Evolutionary conservation across 2,797 vertebrate species (phyloP).

Genomic region (Luscinia luscinia): DNA sequence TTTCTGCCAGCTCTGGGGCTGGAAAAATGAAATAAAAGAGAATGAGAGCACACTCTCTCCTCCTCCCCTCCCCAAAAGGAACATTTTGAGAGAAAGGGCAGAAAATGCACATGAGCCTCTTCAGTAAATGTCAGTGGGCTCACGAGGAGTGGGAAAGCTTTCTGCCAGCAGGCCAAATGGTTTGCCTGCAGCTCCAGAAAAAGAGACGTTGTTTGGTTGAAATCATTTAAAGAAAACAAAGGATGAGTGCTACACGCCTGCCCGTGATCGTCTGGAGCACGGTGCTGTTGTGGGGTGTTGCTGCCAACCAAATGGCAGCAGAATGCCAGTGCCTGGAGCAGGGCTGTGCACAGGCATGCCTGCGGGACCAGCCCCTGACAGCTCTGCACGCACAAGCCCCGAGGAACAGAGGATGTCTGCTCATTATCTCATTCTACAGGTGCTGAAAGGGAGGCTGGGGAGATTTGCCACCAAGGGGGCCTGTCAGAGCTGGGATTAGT

Average conservation of each 20-base stretch:
- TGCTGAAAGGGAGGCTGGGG: neutral
- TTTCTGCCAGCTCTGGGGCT: neutral
- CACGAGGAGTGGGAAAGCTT: neutral
- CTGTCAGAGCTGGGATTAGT: neutral
- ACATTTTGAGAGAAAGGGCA: neutral
- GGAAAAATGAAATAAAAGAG: neutral
- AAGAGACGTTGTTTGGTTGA: conserved; percentile 32
- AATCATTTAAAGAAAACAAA: conserved; percentile 60
- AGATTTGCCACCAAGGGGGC: neutral
- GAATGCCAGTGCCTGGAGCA: neutral
- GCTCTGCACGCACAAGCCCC: rapidly evolving
- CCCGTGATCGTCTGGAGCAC: neutral
- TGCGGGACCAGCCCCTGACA: neutral
- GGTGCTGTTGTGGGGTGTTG: neutral
- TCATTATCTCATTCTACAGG: neutral
- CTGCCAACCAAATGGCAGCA: conserved; percentile 31
- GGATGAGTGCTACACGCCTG: conserved; percentile 9
- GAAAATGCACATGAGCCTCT: neutral
- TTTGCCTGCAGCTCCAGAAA: conserved; percentile 27
- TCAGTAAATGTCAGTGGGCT: neutral
- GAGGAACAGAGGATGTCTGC: rapidly evolving
- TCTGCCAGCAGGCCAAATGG: conserved; percentile 59
- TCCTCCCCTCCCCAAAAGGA: neutral
- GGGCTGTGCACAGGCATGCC: neutral
- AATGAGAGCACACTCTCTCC: neutral